Base-by-base conservation (phyloP, 2,113 vertebrate genomes). In the Tinamus guttatus region DNA sequence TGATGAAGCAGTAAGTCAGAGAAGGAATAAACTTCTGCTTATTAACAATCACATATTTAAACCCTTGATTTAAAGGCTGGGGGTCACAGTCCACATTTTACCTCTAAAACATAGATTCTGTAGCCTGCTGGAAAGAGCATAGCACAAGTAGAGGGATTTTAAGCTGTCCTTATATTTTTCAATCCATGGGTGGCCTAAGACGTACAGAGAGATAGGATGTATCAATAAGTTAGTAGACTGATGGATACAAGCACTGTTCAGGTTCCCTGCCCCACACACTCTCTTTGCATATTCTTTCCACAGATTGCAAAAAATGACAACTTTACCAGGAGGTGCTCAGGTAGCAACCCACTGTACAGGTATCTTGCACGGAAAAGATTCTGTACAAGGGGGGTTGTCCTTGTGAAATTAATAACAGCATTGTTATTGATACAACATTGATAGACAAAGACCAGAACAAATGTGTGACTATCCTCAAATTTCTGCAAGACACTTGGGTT, bases 1-100 rank as follows among this genome's bases (percentile, higher is more conserved):
- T 91, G 87, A 94, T 91, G 74, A 92, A 63, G 13, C 14, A 80
- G 54, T 25, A 59, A 64, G 34, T 56, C 60, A 47, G 7, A 59
- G 24, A 83, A 76, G 18, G 45, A 90, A 67, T 25, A 91, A 63
- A 36, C 4, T 12, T 0, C 4, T 78, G 21, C 71, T 93, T 91
- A 81, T 76, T 47, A 60, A 30, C 28, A 87, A 52, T 38, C 4
- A 47, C 15, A 7, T 36, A 27, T 64, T 91, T 76, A 76, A 75
- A 49, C 54, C 13, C 5, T 20, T 51, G 49, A 40, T 58, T 71
- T 4, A 36, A 90, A 49, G 9, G 25, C 2, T n/a, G 1, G 13
- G 3, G 2, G 25, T 71, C 28, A 41, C 9, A 28, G 9, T 24
- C 3, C 45, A n/a, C 0, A 0, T 4, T 84, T 69, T 63, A 67